Conservation (phyloP, 1,140 invertebrate species). For the Solenopsis fugax region DNA sequence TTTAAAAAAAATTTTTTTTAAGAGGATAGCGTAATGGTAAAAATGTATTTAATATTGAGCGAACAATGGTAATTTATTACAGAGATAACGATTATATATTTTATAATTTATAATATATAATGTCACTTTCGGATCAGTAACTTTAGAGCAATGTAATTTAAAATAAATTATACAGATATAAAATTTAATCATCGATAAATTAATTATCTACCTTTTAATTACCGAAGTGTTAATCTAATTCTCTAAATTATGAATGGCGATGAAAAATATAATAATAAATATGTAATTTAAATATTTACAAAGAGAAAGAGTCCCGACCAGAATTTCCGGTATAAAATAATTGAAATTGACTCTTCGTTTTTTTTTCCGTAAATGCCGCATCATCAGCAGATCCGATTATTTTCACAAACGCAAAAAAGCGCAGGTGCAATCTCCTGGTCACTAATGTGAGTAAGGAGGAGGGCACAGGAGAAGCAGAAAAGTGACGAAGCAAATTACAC, state of each 20-base stretch:
- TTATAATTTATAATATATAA: neutral
- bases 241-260: neutral
- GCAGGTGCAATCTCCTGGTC: constrained; percentile 40
- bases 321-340: constrained; percentile 11
- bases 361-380: neutral
- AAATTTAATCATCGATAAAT: neutral
- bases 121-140: too few species aligned
- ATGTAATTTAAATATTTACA: constrained; percentile 2
- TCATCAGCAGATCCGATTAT: constrained; percentile 19
- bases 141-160: neutral
- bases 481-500: constrained; percentile 56
- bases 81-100: neutral
- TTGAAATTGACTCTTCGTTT: neutral
- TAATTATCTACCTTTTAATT: neutral
- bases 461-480: constrained; percentile 8
- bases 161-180: neutral
- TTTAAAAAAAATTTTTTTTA: too few species aligned
- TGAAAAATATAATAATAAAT: neutral
- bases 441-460: constrained; percentile 39
- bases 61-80: neutral
- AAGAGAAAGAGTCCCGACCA: neutral
- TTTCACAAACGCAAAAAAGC: constrained; percentile 26
- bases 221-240: neutral
- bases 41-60: neutral
- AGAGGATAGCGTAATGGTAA: neutral